Evolutionary conservation across 92 coral and sea anemone genomes (phyloP), one percentile per base, ranked within the genome.

Genomic region (Porites evermanni): DNA sequence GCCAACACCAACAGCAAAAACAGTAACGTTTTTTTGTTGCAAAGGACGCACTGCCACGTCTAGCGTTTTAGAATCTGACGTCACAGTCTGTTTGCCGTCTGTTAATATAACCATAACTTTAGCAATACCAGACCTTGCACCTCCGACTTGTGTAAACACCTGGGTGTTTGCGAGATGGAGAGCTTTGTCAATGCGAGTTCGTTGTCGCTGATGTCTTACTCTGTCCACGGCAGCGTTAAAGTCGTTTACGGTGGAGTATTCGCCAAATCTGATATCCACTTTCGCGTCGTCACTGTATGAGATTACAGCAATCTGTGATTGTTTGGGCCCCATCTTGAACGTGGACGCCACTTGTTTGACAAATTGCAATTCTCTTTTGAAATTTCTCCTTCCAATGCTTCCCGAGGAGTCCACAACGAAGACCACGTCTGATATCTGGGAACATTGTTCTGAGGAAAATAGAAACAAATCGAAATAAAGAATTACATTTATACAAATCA

Each of bases 371-470:
- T 92, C 94, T 18, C 71, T 78, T 67, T 85, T 44, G 81, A 84
- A 94, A 26, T 84, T 86, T 14, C 44, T 67, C 32, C 52, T 16
- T 18, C 91, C 75, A 44, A 92, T 77, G 66, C 98, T 94, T 11
- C 89, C 92, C 3, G 98, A 94, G 1, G 95, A 90, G 70, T 94
- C 98, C 79, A 94, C 24, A 29, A 94, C 82, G 79, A 94, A 94
- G 5, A 74, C 95, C 12, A 94, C 75, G 77, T 94, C 98, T n/a
- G 87, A 83, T 72, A 50, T 73, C 72, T 83, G 87, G 20, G 79
- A 56, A 26, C 87, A 83, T 24, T 83, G 87, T 73, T 73, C 61
- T 73, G 8, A 72, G 23, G 18, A 6, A 23, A 50, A 11, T 13
- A 10, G 6, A 1, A 26, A 65, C 20, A 19, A 51, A 65, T 21